These are phyloP conservation scores for Chloebia gouldiae DNA, from an alignment of 2,113 vertebrate species.

Conservation along the genomic window DNA sequence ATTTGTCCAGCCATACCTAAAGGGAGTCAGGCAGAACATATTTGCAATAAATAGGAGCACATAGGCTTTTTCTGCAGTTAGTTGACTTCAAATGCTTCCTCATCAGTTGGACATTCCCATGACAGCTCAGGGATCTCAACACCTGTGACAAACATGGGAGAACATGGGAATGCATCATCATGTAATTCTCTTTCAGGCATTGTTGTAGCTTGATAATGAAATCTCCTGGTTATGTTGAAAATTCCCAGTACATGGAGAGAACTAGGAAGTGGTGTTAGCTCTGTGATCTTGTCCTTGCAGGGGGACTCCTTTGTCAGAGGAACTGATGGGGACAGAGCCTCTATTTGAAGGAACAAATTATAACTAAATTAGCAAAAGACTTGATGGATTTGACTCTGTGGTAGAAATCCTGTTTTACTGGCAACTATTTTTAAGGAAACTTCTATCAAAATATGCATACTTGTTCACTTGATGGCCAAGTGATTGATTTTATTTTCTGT, in stretches of 20 bases:
- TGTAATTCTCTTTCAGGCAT: background rate
- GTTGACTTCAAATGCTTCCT: background rate
- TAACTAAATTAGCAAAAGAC: background rate
- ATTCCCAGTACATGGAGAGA: background rate
- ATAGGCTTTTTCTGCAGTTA: background rate
- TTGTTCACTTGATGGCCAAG: background rate
- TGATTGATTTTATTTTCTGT: background rate
- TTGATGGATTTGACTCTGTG: background rate
- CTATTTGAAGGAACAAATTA: background rate
- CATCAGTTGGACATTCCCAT: fast-evolving
- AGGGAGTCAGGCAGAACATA: background rate
- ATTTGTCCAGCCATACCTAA: background rate
- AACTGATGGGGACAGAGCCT: background rate
- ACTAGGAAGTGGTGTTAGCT: background rate
- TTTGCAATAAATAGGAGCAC: background rate
- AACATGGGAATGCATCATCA: background rate
- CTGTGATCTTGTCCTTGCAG: background rate
- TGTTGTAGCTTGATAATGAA: background rate
- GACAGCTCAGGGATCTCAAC: background rate
- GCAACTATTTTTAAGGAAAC: background rate
- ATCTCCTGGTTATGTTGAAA: background rate
- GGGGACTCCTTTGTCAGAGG: background rate
- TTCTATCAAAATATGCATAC: background rate
- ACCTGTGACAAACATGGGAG: background rate
- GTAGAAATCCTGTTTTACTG: background rate